phyloP scores from a whole-genome alignment of 2,113 vertebrate genomes.

The Amblyopsis rosae region DNA sequence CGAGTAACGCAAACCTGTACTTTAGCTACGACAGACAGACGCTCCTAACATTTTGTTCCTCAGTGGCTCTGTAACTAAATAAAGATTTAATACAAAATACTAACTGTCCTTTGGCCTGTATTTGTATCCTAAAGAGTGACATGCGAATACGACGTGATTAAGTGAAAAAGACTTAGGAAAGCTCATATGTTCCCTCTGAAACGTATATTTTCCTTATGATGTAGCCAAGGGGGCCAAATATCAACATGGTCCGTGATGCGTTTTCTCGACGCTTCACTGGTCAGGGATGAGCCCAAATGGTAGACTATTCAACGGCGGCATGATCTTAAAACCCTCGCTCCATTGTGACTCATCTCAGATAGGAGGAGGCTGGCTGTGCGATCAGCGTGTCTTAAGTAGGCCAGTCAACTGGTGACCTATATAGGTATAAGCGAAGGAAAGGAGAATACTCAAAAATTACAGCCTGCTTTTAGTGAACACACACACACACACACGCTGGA shows the following conservation, averaged over 20 bases:
- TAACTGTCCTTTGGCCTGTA: neutral
- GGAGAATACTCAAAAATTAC: neutral
- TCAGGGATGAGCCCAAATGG: too few relatives aligned
- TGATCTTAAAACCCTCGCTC: neutral
- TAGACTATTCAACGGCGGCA: too few relatives aligned
- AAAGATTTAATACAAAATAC: slow-evolving; percentile 54
- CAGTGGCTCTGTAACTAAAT: slow-evolving; percentile 56
- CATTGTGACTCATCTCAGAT: neutral
- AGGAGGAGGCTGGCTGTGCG: neutral
- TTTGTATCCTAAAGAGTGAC: neutral
- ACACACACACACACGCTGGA: neutral
- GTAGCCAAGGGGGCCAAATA: too few relatives aligned
- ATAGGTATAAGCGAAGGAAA: slow-evolving; percentile 4
- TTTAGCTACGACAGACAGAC: slow-evolving; percentile 26
- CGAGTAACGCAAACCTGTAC: slow-evolving; percentile 18
- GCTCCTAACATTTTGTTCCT: slow-evolving; percentile 42
- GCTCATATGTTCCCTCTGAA: too few relatives aligned
- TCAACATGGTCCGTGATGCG: too few relatives aligned
- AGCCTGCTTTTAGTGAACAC: neutral
- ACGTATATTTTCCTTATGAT: too few relatives aligned
- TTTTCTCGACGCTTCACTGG: too few relatives aligned
- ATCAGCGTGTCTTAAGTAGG: slow-evolving; percentile 5
- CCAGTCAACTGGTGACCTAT: slow-evolving; percentile 16
- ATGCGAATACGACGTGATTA: too few relatives aligned
- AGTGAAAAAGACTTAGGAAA: too few relatives aligned